Conservation (phyloP, 2,113 vertebrate species). For the Dasypus novemcinctus region DNA sequence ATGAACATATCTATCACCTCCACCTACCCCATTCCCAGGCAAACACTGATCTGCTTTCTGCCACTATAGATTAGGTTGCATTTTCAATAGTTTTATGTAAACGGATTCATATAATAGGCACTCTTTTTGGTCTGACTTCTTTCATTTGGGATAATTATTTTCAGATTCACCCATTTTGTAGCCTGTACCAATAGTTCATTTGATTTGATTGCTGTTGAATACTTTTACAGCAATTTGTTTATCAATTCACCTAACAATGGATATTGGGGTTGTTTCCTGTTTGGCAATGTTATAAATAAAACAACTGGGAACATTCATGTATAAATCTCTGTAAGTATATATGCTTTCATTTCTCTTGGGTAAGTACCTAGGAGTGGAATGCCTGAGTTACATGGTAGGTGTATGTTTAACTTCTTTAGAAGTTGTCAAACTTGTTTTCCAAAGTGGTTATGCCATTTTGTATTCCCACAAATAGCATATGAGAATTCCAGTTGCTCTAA, state of each 20-base stretch:
- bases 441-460: not conserved
- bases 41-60: constrained; percentile 24
- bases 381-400: not conserved
- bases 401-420: not conserved
- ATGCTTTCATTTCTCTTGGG: not conserved
- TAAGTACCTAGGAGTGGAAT: not conserved
- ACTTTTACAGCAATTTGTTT: not conserved
- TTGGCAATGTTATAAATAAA: constrained; percentile 20
- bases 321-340: not conserved
- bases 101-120: not conserved
- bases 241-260: not conserved
- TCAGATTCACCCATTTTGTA: not conserved
- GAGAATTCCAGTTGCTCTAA: not conserved
- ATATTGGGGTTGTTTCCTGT: not conserved
- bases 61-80: not conserved
- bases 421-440: not conserved
- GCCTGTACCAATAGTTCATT: not conserved
- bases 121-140: not conserved
- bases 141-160: not conserved
- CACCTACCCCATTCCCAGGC: not conserved
- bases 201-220: not conserved
- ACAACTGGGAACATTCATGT: not conserved
- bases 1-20: not conserved
- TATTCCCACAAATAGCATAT: not conserved
- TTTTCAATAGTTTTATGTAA: not conserved